Evolutionary conservation across 2,888 invertebrate genomes (phyloP).

Genomic region (Oligia strigilis): DNA sequence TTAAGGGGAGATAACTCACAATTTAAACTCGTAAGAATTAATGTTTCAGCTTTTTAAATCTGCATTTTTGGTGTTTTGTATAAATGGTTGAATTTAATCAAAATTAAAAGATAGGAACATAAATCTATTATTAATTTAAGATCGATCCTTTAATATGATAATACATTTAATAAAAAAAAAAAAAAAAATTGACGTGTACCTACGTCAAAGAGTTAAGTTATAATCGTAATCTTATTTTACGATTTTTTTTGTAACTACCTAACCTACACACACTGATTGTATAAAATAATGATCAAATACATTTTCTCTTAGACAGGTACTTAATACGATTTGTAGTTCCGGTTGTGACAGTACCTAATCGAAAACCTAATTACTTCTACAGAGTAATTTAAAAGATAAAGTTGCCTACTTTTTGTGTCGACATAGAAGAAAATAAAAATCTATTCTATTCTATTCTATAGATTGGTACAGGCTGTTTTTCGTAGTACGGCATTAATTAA

Average conservation of each 20-base stretch:
- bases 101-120: not conserved
- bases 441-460: too few species aligned
- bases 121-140: not conserved
- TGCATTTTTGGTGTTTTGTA: conserved; percentile 59
- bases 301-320: not conserved
- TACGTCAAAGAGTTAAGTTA: too few species aligned
- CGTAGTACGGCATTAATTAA: not conserved
- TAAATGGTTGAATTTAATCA: conserved; percentile 26
- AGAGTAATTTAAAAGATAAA: not conserved
- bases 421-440: too few species aligned
- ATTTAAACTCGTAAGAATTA: conserved; percentile 71
- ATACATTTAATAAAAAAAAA: not conserved
- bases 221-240: not conserved
- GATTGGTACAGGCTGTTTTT: not conserved
- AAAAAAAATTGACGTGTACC: not conserved
- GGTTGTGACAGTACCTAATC: not conserved
- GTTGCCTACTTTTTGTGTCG: not conserved
- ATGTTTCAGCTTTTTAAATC: conserved; percentile 70
- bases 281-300: not conserved
- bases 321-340: not conserved
- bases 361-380: not conserved
- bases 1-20: conserved; percentile 74
- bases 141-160: not conserved
- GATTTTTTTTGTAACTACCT: not conserved
- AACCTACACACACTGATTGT: not conserved